Percentiles rank a stretch among this genome's conserved stretches.
Conservation (phyloP, 2,797 vertebrate genomes). For the Threskiornis aethiopicus region DNA sequence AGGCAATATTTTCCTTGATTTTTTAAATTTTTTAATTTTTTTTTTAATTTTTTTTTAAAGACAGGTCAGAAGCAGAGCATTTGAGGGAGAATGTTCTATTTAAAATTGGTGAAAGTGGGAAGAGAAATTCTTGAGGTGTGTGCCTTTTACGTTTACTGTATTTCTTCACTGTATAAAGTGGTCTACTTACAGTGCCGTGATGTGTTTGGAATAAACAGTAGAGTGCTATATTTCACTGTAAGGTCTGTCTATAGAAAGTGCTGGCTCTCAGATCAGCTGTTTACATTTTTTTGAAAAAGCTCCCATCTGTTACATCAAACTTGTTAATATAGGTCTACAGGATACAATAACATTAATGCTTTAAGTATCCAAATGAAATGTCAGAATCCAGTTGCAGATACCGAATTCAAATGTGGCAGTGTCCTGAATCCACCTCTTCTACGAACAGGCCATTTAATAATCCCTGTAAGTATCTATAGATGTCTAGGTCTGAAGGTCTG, state of each 20-base stretch:
- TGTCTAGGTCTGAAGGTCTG: conserved; percentile 53
- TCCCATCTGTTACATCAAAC: conserved; percentile 71
- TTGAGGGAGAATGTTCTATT: background rate
- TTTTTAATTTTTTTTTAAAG: background rate
- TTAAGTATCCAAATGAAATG: conserved; percentile 67
- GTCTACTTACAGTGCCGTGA: background rate
- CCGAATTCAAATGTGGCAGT: conserved; percentile 41
- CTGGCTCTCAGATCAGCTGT: conserved; percentile 62
- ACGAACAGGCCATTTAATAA: conserved; percentile 67
- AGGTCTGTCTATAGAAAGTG: conserved; percentile 62
- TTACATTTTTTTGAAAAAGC: conserved; percentile 70
- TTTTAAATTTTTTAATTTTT: too few relatives aligned
- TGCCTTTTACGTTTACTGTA: background rate
- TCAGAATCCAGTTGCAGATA: conserved; percentile 45
- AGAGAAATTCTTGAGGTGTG: conserved; percentile 10
- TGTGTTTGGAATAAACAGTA: conserved; percentile 58
- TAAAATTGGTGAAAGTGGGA: background rate
- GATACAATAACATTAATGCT: conserved; percentile 70
- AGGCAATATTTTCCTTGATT: background rate
- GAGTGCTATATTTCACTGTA: conserved; percentile 52
- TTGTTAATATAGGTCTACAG: conserved; percentile 65
- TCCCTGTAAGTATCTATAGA: conserved; percentile 37
- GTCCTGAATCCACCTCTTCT: conserved; percentile 71
- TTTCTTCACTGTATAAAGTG: conserved; percentile 12
- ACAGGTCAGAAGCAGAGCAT: background rate